phyloP scores from a whole-genome alignment of 2,113 vertebrate genomes.

The Laticauda laticaudata region DNA sequence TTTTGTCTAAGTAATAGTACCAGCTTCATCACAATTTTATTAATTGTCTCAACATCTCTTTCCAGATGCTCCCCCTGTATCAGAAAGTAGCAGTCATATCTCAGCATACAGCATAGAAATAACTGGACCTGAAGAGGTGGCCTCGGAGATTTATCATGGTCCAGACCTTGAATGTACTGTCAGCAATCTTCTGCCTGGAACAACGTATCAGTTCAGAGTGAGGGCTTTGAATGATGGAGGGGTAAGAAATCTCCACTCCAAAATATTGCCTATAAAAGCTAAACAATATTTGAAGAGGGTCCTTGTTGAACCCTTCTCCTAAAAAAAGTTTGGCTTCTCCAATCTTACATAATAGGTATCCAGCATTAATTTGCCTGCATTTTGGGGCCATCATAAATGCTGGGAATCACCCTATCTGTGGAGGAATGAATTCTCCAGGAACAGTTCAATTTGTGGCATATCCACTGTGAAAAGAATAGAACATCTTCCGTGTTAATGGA shows the following conservation, averaged over 20 bases:
- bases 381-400: not conserved
- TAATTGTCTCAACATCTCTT: not conserved
- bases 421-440: not conserved
- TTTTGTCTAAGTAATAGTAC: not conserved
- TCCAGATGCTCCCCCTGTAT: constrained; percentile 64
- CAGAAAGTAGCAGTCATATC: constrained; percentile 76
- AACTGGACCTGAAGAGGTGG: constrained; percentile 74
- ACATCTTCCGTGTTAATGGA: not conserved
- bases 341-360: not conserved
- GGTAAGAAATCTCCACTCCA: constrained; percentile 72
- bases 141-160: constrained; percentile 85
- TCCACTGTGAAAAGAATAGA: not conserved
- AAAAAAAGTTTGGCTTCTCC: not conserved
- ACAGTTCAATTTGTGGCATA: not conserved
- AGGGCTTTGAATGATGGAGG: constrained; percentile 89
- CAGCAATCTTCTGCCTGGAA: constrained; percentile 87
- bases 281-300: not conserved
- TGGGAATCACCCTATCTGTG: not conserved
- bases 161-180: constrained; percentile 86
- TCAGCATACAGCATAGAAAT: constrained; percentile 91
- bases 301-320: not conserved
- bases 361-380: not conserved
- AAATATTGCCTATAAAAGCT: not conserved
- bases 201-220: constrained; percentile 85
- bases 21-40: not conserved